Evolutionary conservation across 2,797 vertebrate species (phyloP).

Genomic region (Macropodus opercularis): DNA sequence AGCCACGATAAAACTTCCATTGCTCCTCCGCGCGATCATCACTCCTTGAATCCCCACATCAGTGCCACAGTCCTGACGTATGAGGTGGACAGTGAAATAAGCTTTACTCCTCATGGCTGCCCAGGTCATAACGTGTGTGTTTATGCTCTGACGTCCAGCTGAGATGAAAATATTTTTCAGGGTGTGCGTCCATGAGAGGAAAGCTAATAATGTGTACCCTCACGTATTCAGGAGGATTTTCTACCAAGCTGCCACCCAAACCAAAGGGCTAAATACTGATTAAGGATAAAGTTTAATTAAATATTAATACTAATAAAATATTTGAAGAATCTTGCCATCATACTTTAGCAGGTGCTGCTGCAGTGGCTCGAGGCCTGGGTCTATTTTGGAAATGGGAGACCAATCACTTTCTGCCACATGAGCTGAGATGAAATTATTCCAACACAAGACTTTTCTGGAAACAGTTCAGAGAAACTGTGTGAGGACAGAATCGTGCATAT

Average conservation of each 20-base stretch:
- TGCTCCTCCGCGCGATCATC: conserved; percentile 51
- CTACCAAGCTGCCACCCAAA: not conserved
- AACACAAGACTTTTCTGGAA: conserved; percentile 51
- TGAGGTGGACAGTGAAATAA: conserved; percentile 69
- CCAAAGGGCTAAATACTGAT: conserved; percentile 3
- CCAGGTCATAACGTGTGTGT: conserved; percentile 49
- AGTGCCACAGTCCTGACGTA: conserved; percentile 73
- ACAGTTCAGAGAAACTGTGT: conserved; percentile 40
- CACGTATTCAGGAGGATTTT: not conserved
- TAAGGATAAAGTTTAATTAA: conserved; percentile 10
- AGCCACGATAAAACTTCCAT: conserved; percentile 67
- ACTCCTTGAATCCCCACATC: conserved; percentile 62
- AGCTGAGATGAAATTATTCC: conserved; percentile 47
- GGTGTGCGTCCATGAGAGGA: conserved; percentile 3
- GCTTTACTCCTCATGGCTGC: conserved; percentile 54
- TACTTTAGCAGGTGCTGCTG: conserved; percentile 47
- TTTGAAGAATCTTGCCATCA: conserved; percentile 23
- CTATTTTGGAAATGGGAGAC: conserved; percentile 40
- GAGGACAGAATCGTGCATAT: conserved; percentile 16
- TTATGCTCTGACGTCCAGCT: conserved; percentile 52
- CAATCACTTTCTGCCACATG: conserved; percentile 40
- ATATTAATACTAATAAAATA: conserved; percentile 42
- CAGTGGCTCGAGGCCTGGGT: conserved; percentile 22
- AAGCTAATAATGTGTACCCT: not conserved
- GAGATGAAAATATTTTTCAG: conserved; percentile 8